Percentiles rank a stretch among this genome's conserved stretches.
Conservation (phyloP, 1,140 invertebrate species). For the Lamellibrachia luymesi region DNA sequence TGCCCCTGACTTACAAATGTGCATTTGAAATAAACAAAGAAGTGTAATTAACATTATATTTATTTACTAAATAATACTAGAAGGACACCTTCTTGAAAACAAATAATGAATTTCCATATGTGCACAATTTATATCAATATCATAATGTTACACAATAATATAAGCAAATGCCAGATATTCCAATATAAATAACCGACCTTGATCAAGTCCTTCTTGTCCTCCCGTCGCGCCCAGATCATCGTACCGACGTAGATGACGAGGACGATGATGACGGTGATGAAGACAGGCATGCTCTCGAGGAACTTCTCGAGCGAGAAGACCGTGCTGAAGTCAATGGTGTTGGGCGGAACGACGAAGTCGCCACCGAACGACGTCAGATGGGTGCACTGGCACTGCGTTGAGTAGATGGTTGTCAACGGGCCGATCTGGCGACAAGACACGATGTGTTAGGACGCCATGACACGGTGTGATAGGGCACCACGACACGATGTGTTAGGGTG, state of each 20-base stretch:
- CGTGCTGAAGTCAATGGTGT: conserved; percentile 63
- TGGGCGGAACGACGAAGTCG: conserved; percentile 61
- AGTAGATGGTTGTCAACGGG: conserved; percentile 42
- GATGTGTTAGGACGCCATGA: neutral
- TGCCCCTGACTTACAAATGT: too few species aligned
- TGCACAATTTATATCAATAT: too few species aligned
- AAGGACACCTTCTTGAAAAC: too few species aligned
- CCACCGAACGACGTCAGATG: conserved; percentile 63
- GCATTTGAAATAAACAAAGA: too few species aligned
- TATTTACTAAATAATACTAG: too few species aligned
- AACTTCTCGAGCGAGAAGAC: conserved; percentile 58
- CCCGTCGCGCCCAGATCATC: conserved; percentile 58
- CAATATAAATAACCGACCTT: conserved; percentile 38
- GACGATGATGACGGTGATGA: conserved; percentile 59
- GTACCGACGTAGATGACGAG: conserved; percentile 57
- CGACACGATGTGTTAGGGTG: neutral
- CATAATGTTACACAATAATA: too few species aligned
- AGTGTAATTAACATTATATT: too few species aligned
- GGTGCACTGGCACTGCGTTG: conserved; percentile 59
- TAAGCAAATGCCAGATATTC: too few species aligned
- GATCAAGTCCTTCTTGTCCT: conserved; percentile 57
- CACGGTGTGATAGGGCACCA: conserved; percentile 2
- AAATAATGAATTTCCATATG: too few species aligned
- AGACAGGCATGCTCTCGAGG: conserved; percentile 55
- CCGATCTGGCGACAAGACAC: conserved; percentile 40